These are phyloP conservation scores for Acleris cristana DNA, from an alignment of 2,888 invertebrate genomes.

Conservation along the genomic window DNA sequence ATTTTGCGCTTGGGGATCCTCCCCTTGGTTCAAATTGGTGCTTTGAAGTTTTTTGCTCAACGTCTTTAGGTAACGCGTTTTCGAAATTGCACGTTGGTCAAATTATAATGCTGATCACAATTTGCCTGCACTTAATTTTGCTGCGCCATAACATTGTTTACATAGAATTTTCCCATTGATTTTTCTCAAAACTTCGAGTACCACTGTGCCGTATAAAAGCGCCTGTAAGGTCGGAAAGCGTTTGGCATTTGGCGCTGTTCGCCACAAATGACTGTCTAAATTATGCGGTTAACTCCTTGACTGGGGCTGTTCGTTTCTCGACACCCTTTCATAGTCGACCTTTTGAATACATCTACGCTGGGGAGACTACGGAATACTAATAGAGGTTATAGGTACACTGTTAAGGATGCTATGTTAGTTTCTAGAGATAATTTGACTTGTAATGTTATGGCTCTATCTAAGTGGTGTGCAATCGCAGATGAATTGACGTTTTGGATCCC, in stretches of 20 bases:
- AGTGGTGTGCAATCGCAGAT: too few species aligned
- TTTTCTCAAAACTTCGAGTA: neutral
- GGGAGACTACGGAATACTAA: conserved; percentile 34
- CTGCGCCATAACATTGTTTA: too few species aligned
- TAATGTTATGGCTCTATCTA: neutral
- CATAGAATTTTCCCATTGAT: too few species aligned
- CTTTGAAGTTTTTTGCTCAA: conserved; percentile 36
- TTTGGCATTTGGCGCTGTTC: conserved; percentile 65
- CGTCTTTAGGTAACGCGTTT: conserved; percentile 22
- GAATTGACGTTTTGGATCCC: too few species aligned
- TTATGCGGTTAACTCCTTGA: conserved; percentile 69
- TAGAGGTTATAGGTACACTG: conserved; percentile 36
- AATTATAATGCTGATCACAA: neutral
- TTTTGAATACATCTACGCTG: conserved; percentile 42
- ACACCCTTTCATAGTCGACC: conserved; percentile 54
- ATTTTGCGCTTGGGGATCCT: conserved; percentile 35
- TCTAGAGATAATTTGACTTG: conserved; percentile 20
- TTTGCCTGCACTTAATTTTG: neutral
- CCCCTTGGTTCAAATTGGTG: conserved; percentile 35
- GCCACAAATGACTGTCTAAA: conserved; percentile 69
- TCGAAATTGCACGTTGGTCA: conserved; percentile 7
- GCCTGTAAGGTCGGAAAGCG: conserved; percentile 50
- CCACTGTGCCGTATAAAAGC: conserved; percentile 43
- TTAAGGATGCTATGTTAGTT: conserved; percentile 30
- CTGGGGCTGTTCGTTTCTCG: conserved; percentile 51